Evolutionary conservation across 2,113 vertebrate genomes (phyloP).

Genomic region (Calcarius ornatus): DNA sequence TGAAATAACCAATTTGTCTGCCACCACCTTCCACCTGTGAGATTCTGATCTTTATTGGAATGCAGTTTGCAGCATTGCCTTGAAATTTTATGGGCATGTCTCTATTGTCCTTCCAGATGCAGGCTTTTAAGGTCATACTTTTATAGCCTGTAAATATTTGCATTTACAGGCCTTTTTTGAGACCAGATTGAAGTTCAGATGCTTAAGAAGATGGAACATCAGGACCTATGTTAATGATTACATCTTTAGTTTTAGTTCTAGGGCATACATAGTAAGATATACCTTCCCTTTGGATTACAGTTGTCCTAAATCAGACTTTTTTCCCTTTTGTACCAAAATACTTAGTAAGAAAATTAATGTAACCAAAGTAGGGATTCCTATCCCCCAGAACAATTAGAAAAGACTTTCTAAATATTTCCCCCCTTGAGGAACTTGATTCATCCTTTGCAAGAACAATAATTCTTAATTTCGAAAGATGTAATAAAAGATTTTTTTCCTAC

Average conservation of each 20-base stretch:
- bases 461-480: background rate
- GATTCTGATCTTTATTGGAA: background rate
- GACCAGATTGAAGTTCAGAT: background rate
- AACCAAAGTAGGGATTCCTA: background rate
- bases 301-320: background rate
- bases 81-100: background rate
- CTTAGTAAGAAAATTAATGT: background rate
- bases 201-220: background rate
- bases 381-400: background rate
- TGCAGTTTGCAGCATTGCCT: background rate
- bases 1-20: background rate
- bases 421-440: background rate
- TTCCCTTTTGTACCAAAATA: background rate
- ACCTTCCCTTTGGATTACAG: background rate
- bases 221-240: background rate
- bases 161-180: background rate
- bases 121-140: background rate
- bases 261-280: background rate
- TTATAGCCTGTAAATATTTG: background rate
- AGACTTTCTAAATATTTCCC: background rate
- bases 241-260: background rate
- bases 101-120: background rate
- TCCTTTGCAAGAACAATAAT: background rate
- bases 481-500: background rate
- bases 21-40: rapidly evolving